Base-by-base conservation (phyloP, 2,113 vertebrate genomes). In the Phyllostomus hastatus region DNA sequence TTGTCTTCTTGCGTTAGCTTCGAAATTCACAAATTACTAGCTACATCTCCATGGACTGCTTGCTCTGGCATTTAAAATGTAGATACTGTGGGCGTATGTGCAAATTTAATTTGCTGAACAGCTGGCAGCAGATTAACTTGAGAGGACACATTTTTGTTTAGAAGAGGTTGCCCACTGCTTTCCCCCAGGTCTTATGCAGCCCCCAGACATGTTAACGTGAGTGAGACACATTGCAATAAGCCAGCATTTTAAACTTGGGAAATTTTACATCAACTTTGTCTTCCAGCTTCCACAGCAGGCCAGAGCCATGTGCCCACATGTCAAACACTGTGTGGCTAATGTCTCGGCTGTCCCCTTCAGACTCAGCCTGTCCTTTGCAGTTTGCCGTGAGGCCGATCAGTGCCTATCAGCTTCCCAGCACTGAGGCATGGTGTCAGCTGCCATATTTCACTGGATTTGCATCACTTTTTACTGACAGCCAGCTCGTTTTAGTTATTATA, bases 101-200 rank as follows among this genome's bases (percentile, higher is more conserved):
- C 50, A 91, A 85, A 15, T 81, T 90, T 54, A 69, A 91, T 88
- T 94, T 95, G 83, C 57, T 52, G 81, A 82, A 67, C 48, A 93
- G 52, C 75, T 69, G 50, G 76, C 33, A 70, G 10, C 41, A 73
- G 28, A 66, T 67, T 73, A 86, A 73, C 20, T 78, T 17, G 17
- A 22, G 76, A 95, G 48, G 70, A 61, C 3, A 43, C 7, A 0
- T 38, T 95, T 87, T 94, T 64, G 2, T 69, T 92, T 64, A 86
- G n/a, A 90, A 46, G 22, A 38, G 41, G 10, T 70, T 86, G n/a
- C 15, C 48, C 46, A 76, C 41, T 88, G 70, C 14, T 76, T 82
- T 35, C 26, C 50, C 6, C 1, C 1, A 35, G 85, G n/a, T 61
- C 7, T 20, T 70, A 46, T 5, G 5, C 38, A 72, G 31, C 46